Base-by-base conservation (phyloP, 2,113 vertebrate species). In the Phodopus roborovskii region DNA sequence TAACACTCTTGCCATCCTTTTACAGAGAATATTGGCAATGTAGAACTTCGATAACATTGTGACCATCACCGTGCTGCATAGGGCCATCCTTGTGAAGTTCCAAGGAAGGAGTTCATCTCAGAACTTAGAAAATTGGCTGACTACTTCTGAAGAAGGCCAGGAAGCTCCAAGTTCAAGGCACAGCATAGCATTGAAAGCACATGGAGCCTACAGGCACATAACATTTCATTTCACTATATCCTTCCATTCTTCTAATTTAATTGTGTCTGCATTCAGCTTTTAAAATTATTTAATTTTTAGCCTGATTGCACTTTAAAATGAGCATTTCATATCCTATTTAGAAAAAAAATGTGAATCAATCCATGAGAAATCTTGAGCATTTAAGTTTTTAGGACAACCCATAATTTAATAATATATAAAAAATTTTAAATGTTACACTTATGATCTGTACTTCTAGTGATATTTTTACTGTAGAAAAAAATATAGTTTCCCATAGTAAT, bases 321-420 rank as follows among this genome's bases (percentile, higher is more conserved):
- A 90, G 71, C 7, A 58, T 68, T 70, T 82, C 39, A 68, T 19
- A 75, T 93, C 24, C 30, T 94, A 33, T 64, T 70, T 94, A 48
- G 58, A 70, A 93, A 96, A 92, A 53, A 96, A 92, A 53, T 45
- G 3, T 17, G 22, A 95, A 15, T 26, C 64, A 74, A 48, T 33
- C 91, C 62, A 70, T 74, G 48, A 88, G 77, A 92, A 88, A n/a
- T 6, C 66, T 19, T 28, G 8, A 36, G 36, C 8, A 56, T 64
- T 83, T 60, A 79, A 60, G 60, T 36, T 78, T 88, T 78, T 9
- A 26, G 36, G 36, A 85, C 7, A 89, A 53, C 53, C 39, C 28
- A 68, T 88, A 62, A 77, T 87, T 90, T 92, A 92, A 68, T 70
- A 82, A 73, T 64, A 36, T 58, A 26, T 79, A 39, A 17, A 42